Evolutionary conservation across 2,888 invertebrate genomes (phyloP), one percentile per base, ranked within the genome.

Genomic region (Corbicula japonica): DNA sequence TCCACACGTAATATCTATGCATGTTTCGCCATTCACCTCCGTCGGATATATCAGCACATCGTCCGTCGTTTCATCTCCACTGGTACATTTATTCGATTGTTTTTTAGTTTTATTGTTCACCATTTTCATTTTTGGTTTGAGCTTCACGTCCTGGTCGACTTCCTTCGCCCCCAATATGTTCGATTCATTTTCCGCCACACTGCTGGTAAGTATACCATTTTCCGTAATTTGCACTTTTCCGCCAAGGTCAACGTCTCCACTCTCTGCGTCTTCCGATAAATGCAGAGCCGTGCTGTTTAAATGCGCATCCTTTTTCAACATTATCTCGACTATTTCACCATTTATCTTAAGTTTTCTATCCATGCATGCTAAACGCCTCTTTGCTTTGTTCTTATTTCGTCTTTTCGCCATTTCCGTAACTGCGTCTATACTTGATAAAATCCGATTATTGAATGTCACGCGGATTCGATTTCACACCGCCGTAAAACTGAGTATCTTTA

Each of bases 341-440:
- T 54, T 66, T 60, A 71, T 65, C 28, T 61, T 50, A 10, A 48
- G 48, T 35, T 60, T 71, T 38, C 65, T 75, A 62, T 58, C 52
- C 54, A 71, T 54, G 23, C 71, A 65, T 32, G 74, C 70, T 58
- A 75, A 61, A 48, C 56, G 60, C 65, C 65, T 46, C 46, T 63
- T 70, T 50, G 71, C 71, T 71, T 75, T 79, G 75, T 70, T 71
- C 75, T 79, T 79, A 71, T 61, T 79, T 79, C 79, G 79, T 58
- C 79, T 65, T 79, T 79, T 79, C 70, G 79, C 79, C 79, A 79
- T 79, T 79, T 79, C 79, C 79, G 79, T 79, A 75, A 66, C 66
- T 66, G 65, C 79, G 79, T 75, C 79, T 75, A 52, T 75, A 71
- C 79, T 79, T 71, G 75, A 79, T 79, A 71, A 71, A 71, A 75